Evolutionary conservation across 2,797 vertebrate genomes (phyloP).

Genomic region (Caiman crocodilus): DNA sequence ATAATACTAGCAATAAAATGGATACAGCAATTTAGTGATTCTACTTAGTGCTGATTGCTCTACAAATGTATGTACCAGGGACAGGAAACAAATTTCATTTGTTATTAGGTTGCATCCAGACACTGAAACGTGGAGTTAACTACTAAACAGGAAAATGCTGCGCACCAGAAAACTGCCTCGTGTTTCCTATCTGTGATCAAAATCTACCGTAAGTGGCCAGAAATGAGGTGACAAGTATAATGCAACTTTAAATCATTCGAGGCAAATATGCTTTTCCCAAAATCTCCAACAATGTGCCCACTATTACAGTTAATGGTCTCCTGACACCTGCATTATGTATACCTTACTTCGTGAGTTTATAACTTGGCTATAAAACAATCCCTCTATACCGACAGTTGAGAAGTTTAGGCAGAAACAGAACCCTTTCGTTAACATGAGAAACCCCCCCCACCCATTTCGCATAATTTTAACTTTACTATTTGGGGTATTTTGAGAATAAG

Average conservation of each 20-base stretch:
- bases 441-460: constrained; percentile 35
- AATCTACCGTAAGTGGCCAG: neutral
- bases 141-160: neutral
- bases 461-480: neutral
- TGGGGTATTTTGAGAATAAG: neutral
- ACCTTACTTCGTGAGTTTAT: neutral
- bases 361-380: constrained; percentile 22
- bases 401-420: constrained; percentile 45
- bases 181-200: constrained; percentile 12
- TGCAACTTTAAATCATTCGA: constrained; percentile 15
- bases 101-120: constrained; percentile 27
- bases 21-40: constrained; percentile 16
- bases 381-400: neutral
- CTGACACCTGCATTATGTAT: neutral
- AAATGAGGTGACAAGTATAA: neutral
- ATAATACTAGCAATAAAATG: constrained; percentile 41
- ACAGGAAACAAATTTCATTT: constrained; percentile 33
- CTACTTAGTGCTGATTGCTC: constrained; percentile 35
- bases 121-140: neutral
- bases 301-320: neutral
- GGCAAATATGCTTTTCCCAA: neutral
- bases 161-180: neutral
- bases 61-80: neutral
- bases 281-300: neutral
- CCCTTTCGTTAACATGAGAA: constrained; percentile 35